These are phyloP conservation scores for Baronia brevicornis DNA, from an alignment of 2,888 invertebrate genomes.

Conservation along the genomic window DNA sequence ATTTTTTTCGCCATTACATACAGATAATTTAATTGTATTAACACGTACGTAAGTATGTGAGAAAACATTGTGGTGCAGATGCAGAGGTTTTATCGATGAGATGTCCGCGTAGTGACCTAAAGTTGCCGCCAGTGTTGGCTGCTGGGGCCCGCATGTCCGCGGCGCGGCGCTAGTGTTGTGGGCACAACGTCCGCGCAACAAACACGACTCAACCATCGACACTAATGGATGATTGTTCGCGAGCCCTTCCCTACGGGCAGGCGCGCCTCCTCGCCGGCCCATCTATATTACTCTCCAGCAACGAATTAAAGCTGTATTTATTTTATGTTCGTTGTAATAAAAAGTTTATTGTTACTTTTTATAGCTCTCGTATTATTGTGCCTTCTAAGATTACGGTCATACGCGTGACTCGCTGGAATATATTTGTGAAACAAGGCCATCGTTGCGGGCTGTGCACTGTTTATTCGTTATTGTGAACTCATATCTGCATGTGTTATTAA, in stretches of 20 bases:
- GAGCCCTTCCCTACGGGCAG: constrained; percentile 20
- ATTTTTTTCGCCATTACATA: no score
- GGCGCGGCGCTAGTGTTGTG: background rate
- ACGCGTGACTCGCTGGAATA: constrained; percentile 14
- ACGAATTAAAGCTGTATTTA: constrained; percentile 48
- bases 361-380: constrained; percentile 45
- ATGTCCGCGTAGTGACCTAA: background rate
- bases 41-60: no score
- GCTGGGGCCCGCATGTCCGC: constrained; percentile 36
- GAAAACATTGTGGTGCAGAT: no score
- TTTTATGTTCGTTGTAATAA: constrained; percentile 53
- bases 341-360: constrained; percentile 61
- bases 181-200: constrained; percentile 39
- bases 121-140: constrained; percentile 11
- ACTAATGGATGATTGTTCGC: constrained; percentile 62
- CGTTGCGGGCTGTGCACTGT: no score
- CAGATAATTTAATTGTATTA: no score
- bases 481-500: no score
- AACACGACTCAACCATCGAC: constrained; percentile 65
- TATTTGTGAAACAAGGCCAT: constrained; percentile 3
- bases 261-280: constrained; percentile 27
- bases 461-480: no score
- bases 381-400: constrained; percentile 32
- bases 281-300: constrained; percentile 30
- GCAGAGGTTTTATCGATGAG: constrained; percentile 6